Evolutionary conservation across 2,888 invertebrate species (phyloP), one percentile per base, ranked within the genome.

Genomic region (Chloroclysta siterata): DNA sequence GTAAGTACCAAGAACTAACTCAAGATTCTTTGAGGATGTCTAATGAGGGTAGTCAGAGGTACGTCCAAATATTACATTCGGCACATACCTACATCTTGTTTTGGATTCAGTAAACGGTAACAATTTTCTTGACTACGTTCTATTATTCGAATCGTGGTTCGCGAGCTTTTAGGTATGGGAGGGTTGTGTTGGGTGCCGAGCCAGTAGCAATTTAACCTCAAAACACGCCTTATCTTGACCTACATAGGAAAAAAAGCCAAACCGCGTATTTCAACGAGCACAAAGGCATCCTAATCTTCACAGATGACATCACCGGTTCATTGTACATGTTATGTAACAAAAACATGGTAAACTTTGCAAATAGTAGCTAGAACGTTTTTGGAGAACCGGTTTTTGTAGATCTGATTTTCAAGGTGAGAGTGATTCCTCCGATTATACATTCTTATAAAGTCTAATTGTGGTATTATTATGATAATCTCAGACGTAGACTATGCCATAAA

Each of bases 251-350:
- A 48, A 54, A 54, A 54, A 60, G 33, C 54, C 42, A 10, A 28
- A 50, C 36, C 10, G 11, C 14, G 11, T 53, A 41, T 28, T 17
- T 28, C 15, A 48, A 58, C 42, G 17, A 14, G 8, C 28, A 33
- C 54, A 41, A 60, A 11, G 36, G 4, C 36, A 11, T 10, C 33
- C 13, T 5, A 17, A 33, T 56, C 48, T 50, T n/a, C 54, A 17
- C 39, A 22, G 46, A 53, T 61, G 57, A 65, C 53, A 14, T 54
- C 54, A 59, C 6, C 71, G 70, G 77, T 79, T 78, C 78, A 78
- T 65, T 74, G 79, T 61, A 73, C 73, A 77, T 72, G 65, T 72
- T 72, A 70, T 60, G 55, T 53, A 70, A 70, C 61, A 67, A 58
- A 66, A 67, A 41, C 62, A 60, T 58, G 51, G 5, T 48, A 11